phyloP scores from a whole-genome alignment of 2,888 invertebrate species.

The Automeris io region DNA sequence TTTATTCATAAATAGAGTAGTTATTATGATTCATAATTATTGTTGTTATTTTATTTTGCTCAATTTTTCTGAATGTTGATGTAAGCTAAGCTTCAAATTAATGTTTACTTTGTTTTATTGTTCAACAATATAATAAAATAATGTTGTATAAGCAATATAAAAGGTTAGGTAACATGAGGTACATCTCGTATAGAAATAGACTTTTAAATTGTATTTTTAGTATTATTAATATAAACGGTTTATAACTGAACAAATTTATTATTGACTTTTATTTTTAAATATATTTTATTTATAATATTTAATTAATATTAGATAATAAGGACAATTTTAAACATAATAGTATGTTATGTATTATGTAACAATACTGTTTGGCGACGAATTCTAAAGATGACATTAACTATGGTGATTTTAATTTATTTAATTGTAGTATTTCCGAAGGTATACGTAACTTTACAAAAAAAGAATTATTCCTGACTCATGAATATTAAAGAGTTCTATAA shows the following conservation, averaged over 20 bases:
- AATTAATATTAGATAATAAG: slow-evolving; percentile 1
- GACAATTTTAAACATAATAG: slow-evolving; percentile 1
- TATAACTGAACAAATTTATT: neutral
- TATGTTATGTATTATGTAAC: neutral
- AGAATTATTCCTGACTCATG: too few relatives aligned
- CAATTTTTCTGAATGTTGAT: slow-evolving; percentile 69
- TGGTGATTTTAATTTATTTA: slow-evolving; percentile 1
- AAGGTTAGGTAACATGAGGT: slow-evolving; percentile 18
- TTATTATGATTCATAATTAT: slow-evolving; percentile 52
- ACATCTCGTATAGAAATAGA: slow-evolving; percentile 4
- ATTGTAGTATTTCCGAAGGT: neutral
- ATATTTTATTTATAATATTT: neutral
- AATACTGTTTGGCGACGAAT: neutral
- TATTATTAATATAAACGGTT: neutral
- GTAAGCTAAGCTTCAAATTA: slow-evolving; percentile 59
- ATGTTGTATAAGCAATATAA: slow-evolving; percentile 29
- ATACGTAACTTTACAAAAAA: too few relatives aligned
- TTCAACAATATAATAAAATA: too few relatives aligned
- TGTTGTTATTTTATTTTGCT: slow-evolving; percentile 76
- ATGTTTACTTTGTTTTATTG: slow-evolving; percentile 52
- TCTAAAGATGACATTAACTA: neutral
- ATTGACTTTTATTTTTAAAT: neutral
- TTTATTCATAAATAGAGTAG: slow-evolving; percentile 57
- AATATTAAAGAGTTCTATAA: too few relatives aligned
- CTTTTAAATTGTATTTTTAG: neutral